Conservation (phyloP, 2,797 vertebrate species). For the Rhinophrynus dorsalis region DNA sequence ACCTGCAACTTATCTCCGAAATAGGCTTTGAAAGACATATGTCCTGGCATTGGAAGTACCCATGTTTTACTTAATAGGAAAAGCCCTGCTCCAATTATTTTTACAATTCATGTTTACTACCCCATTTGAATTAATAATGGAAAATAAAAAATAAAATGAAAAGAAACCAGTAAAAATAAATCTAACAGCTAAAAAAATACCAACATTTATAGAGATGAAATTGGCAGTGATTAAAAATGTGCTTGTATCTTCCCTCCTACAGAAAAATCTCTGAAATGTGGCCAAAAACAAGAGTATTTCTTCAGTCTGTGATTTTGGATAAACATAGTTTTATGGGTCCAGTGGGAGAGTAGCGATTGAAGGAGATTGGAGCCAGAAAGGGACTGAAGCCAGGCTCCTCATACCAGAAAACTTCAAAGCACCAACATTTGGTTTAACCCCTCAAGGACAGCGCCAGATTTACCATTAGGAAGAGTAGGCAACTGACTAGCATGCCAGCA, state of each 20-base stretch:
- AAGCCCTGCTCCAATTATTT: too few species aligned
- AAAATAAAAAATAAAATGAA: not conserved
- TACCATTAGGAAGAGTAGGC: too few species aligned
- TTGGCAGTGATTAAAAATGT: slow-evolving; percentile 8
- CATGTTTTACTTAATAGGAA: too few species aligned
- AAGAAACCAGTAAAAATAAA: not conserved
- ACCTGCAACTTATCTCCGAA: too few species aligned
- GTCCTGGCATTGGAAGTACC: too few species aligned
- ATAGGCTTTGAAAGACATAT: too few species aligned
- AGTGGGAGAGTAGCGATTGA: slow-evolving; percentile 17
- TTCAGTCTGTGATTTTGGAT: slow-evolving; percentile 32
- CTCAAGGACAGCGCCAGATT: not conserved
- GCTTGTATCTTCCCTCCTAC: slow-evolving; percentile 32
- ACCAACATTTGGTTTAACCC: not conserved
- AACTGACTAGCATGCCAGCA: too few species aligned
- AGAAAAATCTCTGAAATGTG: slow-evolving; percentile 4
- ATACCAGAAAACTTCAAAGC: not conserved
- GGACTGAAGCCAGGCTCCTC: not conserved
- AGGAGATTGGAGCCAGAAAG: slow-evolving; percentile 3
- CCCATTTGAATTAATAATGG: too few species aligned
- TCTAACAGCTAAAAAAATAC: not conserved
- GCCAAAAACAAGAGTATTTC: slow-evolving; percentile 36
- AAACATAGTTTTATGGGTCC: slow-evolving; percentile 34
- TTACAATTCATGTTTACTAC: too few species aligned
- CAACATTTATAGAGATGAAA: not conserved